phyloP scores from a whole-genome alignment of 2,888 invertebrate species.

The Prosopocoilus inquinatus region DNA sequence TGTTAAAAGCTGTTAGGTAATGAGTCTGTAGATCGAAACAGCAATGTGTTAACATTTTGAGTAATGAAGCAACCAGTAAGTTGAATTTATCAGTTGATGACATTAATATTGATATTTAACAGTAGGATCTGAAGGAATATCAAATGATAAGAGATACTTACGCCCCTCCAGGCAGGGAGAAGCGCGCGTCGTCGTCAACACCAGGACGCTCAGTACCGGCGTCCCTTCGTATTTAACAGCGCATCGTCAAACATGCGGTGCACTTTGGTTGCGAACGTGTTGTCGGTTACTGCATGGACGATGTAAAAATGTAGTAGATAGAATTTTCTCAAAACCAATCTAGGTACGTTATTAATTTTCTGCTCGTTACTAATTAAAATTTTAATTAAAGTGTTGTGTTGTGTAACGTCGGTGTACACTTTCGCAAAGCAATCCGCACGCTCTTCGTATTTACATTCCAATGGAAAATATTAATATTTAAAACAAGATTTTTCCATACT shows the following conservation, averaged over 20 bases:
- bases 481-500: slow-evolving; percentile 28
- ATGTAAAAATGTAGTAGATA: background rate
- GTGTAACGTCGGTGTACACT: background rate
- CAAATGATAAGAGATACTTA: slow-evolving; percentile 44
- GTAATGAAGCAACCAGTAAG: background rate
- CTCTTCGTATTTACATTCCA: slow-evolving; percentile 9
- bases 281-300: slow-evolving; percentile 25
- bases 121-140: slow-evolving; percentile 39
- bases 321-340: background rate
- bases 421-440: background rate
- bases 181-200: slow-evolving; percentile 43
- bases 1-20: no score
- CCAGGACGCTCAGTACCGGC: slow-evolving; percentile 39
- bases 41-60: no score
- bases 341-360: no score
- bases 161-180: slow-evolving; percentile 42
- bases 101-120: slow-evolving; percentile 33
- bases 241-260: slow-evolving; percentile 42
- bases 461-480: slow-evolving; percentile 19
- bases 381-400: no score
- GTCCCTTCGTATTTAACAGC: slow-evolving; percentile 47
- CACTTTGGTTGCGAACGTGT: slow-evolving; percentile 38
- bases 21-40: no score
- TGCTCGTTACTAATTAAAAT: no score
- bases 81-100: slow-evolving; percentile 26